Evolutionary conservation across 2,113 vertebrate species (phyloP).

Genomic region (Formicarius rufipectus): DNA sequence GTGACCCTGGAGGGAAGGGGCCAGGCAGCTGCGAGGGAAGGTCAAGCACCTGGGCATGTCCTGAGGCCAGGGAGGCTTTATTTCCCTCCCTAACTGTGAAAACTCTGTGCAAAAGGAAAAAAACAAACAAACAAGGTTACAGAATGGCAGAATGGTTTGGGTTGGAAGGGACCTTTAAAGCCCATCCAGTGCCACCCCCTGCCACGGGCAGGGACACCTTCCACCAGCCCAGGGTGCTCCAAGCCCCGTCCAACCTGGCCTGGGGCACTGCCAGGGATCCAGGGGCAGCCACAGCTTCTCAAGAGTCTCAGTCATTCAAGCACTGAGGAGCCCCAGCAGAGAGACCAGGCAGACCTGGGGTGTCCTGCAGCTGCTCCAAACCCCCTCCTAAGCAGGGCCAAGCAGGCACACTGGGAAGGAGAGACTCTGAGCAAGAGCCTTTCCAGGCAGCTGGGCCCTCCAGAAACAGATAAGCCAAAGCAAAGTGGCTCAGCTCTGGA

Average conservation of each 20-base stretch:
- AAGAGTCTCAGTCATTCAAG: not conserved
- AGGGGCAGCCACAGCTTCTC: not conserved
- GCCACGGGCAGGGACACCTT: not conserved
- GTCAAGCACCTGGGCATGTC: not conserved
- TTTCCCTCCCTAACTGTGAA: not conserved
- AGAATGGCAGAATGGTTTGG: not conserved
- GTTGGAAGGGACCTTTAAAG: not conserved
- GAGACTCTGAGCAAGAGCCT: not conserved
- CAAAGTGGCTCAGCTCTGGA: not conserved
- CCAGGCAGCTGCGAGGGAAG: not conserved
- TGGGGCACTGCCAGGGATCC: not conserved
- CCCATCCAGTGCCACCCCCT: no score
- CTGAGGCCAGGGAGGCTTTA: not conserved
- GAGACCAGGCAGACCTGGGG: not conserved
- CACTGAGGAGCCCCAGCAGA: rapidly evolving
- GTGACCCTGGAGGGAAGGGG: not conserved
- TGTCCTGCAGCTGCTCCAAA: not conserved
- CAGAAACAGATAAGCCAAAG: not conserved
- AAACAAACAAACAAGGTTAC: not conserved
- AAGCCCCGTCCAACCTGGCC: not conserved
- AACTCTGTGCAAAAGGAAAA: not conserved
- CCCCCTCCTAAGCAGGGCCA: not conserved
- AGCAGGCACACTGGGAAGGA: not conserved
- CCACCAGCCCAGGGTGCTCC: not conserved
- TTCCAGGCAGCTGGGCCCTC: not conserved